Percentiles rank a stretch among this genome's conserved stretches.
Evolutionary conservation across 2,797 vertebrate genomes (phyloP).

Genomic region (Phaenicophaeus curvirostris): DNA sequence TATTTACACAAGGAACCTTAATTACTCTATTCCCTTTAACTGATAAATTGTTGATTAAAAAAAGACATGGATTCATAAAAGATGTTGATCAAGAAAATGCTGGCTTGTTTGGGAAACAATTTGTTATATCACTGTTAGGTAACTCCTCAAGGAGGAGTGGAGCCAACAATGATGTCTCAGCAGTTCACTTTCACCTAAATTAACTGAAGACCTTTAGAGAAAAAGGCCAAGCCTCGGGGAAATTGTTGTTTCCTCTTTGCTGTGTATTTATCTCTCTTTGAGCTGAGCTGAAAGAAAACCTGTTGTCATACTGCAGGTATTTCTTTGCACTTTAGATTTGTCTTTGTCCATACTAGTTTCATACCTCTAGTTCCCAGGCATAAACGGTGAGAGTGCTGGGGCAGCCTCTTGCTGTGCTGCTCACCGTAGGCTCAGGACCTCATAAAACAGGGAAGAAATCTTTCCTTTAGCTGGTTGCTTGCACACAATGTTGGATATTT

Average conservation of each 20-base stretch:
- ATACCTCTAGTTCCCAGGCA: neutral
- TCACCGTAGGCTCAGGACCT: neutral
- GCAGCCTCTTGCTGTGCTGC: neutral
- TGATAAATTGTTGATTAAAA: neutral
- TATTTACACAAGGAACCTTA: neutral
- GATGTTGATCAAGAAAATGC: neutral
- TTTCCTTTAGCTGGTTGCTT: neutral
- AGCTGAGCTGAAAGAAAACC: neutral
- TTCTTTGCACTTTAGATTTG: neutral
- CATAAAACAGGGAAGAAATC: fast-evolving
- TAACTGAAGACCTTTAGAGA: neutral
- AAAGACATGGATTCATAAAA: neutral
- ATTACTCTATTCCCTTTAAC: neutral
- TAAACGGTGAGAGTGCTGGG: neutral
- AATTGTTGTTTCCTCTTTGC: neutral
- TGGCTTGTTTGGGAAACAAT: neutral
- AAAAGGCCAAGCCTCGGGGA: neutral
- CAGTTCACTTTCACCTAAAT: neutral
- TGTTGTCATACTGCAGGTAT: neutral
- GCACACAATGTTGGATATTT: no score
- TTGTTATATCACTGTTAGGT: neutral
- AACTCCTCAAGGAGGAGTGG: neutral
- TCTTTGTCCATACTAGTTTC: neutral
- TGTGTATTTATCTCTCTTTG: neutral
- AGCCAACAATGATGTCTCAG: neutral